phyloP scores from a whole-genome alignment of 2,113 vertebrate genomes.

The Syngnathus scovelli region DNA sequence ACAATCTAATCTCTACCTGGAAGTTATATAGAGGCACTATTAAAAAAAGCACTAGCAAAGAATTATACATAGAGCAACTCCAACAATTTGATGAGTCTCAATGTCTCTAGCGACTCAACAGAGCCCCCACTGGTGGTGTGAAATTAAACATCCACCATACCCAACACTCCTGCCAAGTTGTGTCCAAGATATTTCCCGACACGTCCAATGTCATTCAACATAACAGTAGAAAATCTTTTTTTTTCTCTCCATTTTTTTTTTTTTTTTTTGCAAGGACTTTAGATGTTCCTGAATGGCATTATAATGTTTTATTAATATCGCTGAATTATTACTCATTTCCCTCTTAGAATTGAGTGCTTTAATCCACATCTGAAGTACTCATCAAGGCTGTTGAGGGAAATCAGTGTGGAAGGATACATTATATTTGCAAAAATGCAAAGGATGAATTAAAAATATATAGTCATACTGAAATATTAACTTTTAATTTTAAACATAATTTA shows the following conservation, averaged over 20 bases:
- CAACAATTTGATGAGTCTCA: neutral
- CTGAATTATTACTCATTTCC: slow-evolving; percentile 80
- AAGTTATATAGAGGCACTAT: too few species aligned
- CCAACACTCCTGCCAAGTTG: neutral
- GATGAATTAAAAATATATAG: slow-evolving; percentile 76
- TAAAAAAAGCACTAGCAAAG: neutral
- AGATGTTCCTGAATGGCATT: slow-evolving; percentile 72
- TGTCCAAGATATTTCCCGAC: neutral
- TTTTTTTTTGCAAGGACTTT: slow-evolving; percentile 64
- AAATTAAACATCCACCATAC: neutral
- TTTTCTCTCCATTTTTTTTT: slow-evolving; percentile 48
- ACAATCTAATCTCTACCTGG: neutral
- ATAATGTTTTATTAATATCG: slow-evolving; percentile 78
- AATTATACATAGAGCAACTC: neutral
- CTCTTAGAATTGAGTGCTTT: slow-evolving; percentile 76
- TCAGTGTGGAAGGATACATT: slow-evolving; percentile 75
- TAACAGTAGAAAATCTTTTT: slow-evolving; percentile 36
- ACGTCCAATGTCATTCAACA: slow-evolving; percentile 46
- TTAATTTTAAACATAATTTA: slow-evolving; percentile 75
- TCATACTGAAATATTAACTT: slow-evolving; percentile 77
- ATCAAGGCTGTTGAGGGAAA: slow-evolving; percentile 69
- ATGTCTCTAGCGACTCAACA: neutral
- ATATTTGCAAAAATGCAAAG: slow-evolving; percentile 78
- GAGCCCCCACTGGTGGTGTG: neutral
- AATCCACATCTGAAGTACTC: slow-evolving; percentile 78